Percentiles rank a stretch among this genome's conserved stretches.
These are phyloP conservation scores for Pseudococcus jackbeardsleyi DNA, from an alignment of 2,888 invertebrate genomes.

Conservation along the genomic window DNA sequence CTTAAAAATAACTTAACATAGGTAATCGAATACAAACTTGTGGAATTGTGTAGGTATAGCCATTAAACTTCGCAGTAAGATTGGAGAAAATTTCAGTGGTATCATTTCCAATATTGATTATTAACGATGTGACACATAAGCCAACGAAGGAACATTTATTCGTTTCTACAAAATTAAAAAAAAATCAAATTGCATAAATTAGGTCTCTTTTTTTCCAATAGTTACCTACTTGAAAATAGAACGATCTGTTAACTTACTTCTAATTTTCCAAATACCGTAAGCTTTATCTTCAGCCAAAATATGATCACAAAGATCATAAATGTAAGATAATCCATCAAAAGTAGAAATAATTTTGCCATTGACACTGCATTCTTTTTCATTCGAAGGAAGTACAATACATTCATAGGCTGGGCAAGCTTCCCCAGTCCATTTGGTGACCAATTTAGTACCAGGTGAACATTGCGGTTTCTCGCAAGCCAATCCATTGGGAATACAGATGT, in stretches of 20 bases:
- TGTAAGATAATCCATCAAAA: conserved; percentile 84
- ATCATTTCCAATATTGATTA: conserved; percentile 76
- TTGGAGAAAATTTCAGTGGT: conserved; percentile 76
- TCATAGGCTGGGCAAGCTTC: conserved; percentile 73
- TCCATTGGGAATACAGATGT: conserved; percentile 5
- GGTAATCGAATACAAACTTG: conserved; percentile 68
- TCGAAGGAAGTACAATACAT: conserved; percentile 77
- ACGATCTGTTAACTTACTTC: conserved; percentile 72
- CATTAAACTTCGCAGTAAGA: conserved; percentile 78
- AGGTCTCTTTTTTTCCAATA: not conserved
- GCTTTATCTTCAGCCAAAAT: conserved; percentile 80
- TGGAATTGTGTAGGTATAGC: conserved; percentile 70
- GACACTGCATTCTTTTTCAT: conserved; percentile 79
- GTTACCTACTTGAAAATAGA: not conserved
- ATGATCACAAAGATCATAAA: conserved; percentile 86
- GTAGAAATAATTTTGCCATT: conserved; percentile 83
- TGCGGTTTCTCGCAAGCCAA: conserved; percentile 46
- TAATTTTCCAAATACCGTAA: conserved; percentile 79
- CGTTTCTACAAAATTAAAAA: conserved; percentile 73
- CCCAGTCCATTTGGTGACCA: conserved; percentile 53
- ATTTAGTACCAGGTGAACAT: conserved; percentile 39
- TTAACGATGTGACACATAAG: conserved; percentile 76
- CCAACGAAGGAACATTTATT: conserved; percentile 76
- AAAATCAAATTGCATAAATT: not conserved
- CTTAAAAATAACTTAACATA: not conserved